These are phyloP conservation scores for Drosophila simulans DNA, from an alignment of 1,140 invertebrate species.

Conservation along the genomic window DNA sequence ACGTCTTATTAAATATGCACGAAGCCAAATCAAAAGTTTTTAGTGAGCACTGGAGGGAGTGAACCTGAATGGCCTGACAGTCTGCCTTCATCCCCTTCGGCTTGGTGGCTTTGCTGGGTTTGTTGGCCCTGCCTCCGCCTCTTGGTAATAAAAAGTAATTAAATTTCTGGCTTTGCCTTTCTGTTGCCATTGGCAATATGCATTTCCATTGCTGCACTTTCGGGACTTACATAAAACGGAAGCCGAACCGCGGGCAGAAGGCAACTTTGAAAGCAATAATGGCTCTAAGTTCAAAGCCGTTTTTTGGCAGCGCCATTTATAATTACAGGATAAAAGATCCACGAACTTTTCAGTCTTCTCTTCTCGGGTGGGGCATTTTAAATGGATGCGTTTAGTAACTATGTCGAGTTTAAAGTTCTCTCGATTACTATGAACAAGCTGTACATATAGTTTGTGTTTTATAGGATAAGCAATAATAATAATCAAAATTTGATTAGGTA, in stretches of 20 bases:
- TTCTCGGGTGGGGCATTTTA: neutral
- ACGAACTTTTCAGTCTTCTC: neutral
- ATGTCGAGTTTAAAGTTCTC: neutral
- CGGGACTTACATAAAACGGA: conserved; percentile 24
- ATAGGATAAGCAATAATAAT: no score
- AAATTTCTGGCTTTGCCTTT: conserved; percentile 60
- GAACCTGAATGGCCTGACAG: conserved; percentile 33
- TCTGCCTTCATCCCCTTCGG: conserved; percentile 33
- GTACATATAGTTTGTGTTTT: no score
- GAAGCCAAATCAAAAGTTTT: conserved; percentile 66
- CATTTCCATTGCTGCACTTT: conserved; percentile 43
- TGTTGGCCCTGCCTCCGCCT: conserved; percentile 34
- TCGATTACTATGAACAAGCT: no score
- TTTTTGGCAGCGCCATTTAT: conserved; percentile 30
- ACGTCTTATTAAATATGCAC: conserved; percentile 74
- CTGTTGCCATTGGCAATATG: conserved; percentile 50
- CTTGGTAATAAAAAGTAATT: conserved; percentile 72
- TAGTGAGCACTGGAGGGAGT: conserved; percentile 2
- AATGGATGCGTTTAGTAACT: neutral
- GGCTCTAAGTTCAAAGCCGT: conserved; percentile 30
- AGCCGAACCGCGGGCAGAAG: neutral
- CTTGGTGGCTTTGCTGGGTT: conserved; percentile 11
- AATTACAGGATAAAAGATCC: conserved; percentile 21
- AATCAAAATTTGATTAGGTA: no score
- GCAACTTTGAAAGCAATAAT: conserved; percentile 7